Conservation (phyloP, 2,888 invertebrate species). For the Dimorphilus gyrociliatus region DNA sequence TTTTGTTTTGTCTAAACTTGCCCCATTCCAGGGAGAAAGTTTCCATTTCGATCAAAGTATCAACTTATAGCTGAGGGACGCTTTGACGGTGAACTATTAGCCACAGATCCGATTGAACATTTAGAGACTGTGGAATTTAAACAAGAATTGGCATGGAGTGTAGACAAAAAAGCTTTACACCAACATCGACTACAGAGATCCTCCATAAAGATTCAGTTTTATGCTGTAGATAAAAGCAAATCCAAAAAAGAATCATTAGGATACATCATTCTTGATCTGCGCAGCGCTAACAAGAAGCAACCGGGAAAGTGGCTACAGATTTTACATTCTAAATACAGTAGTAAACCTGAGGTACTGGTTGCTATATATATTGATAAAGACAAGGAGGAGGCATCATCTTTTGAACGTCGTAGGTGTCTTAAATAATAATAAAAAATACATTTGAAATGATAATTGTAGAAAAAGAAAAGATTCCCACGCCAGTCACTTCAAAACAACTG, state of each 20-base stretch:
- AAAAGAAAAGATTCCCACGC: no score
- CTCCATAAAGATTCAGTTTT: conserved; percentile 37
- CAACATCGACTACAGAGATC: conserved; percentile 37
- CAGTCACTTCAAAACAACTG: conserved; percentile 10
- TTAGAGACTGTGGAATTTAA: conserved; percentile 33
- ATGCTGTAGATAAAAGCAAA: conserved; percentile 27
- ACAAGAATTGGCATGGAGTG: conserved; percentile 40
- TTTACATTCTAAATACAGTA: conserved; percentile 35
- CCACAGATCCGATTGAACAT: conserved; percentile 38
- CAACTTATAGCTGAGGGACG: conserved; percentile 36
- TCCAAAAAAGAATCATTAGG: conserved; percentile 35
- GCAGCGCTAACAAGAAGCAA: conserved; percentile 32
- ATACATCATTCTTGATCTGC: conserved; percentile 37
- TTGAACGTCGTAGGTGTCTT: no score
- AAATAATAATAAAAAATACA: no score
- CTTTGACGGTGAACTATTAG: conserved; percentile 38
- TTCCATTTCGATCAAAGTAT: conserved; percentile 32
- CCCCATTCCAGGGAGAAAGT: conserved; percentile 36
- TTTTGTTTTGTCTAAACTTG: no score
- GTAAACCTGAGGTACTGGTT: conserved; percentile 34
- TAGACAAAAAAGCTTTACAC: conserved; percentile 36
- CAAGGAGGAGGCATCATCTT: conserved; percentile 11
- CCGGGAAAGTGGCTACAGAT: conserved; percentile 35
- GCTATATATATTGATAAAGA: conserved; percentile 36
- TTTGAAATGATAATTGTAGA: no score